A percentile compares a stretch with the other conserved stretches of the same genome.
Evolutionary conservation across 1,140 invertebrate species (phyloP).

Genomic region (Onthophagus taurus): DNA sequence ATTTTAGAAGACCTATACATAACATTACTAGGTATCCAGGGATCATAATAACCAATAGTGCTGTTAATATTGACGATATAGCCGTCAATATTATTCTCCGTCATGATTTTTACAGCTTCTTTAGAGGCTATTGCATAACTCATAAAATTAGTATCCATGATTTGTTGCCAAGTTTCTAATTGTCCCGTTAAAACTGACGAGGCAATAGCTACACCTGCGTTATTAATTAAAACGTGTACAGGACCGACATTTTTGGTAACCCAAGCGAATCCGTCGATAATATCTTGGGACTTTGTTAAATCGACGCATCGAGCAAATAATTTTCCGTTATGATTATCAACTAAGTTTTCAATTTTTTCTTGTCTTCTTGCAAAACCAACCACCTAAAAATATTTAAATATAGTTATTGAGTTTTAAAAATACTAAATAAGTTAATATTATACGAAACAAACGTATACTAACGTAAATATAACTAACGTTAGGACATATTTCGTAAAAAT

Average conservation of each 20-base stretch:
- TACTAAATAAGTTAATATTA: too few species aligned
- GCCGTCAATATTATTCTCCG: constrained; percentile 9
- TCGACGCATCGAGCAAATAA: background rate
- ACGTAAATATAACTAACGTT: too few species aligned
- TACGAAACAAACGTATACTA: too few species aligned
- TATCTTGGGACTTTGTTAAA: constrained; percentile 3
- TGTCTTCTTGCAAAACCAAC: constrained; percentile 3
- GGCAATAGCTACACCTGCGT: background rate
- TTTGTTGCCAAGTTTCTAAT: constrained; percentile 1
- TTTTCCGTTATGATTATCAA: background rate
- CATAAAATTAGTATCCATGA: constrained; percentile 22
- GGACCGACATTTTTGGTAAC: constrained; percentile 5
- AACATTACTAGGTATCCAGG: constrained; percentile 24
- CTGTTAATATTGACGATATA: constrained; percentile 21
- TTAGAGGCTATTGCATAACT: constrained; percentile 43
- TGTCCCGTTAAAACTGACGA: background rate
- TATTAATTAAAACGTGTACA: constrained; percentile 5
- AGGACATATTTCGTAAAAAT: too few species aligned
- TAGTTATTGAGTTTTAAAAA: too few species aligned
- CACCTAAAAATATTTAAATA: constrained; percentile 9
- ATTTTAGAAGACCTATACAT: constrained; percentile 43
- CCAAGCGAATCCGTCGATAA: constrained; percentile 1
- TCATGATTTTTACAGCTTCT: constrained; percentile 39
- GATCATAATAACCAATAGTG: constrained; percentile 27
- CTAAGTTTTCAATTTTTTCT: background rate